Conservation (phyloP, 1,140 invertebrate genomes). For the Eurosta solidaginis region DNA sequence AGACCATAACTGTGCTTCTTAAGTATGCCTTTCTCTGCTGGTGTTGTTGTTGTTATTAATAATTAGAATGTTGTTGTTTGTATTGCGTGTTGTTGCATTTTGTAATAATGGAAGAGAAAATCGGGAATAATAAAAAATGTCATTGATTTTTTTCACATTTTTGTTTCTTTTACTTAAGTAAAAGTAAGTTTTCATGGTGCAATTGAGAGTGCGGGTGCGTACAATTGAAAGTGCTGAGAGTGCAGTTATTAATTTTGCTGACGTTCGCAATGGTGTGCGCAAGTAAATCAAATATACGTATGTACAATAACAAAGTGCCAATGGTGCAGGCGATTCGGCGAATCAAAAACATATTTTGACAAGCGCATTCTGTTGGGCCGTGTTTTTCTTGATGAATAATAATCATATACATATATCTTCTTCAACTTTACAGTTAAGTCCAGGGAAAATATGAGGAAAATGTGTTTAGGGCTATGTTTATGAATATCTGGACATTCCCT, state of each 20-base stretch:
- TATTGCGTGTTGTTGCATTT: not conserved
- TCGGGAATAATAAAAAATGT: constrained; percentile 7
- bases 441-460: no score
- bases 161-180: not conserved
- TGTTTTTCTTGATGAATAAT: no score
- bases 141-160: no score
- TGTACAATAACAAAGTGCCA: not conserved
- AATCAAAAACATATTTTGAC: no score
- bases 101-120: not conserved
- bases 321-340: not conserved
- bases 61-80: not conserved
- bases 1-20: constrained; percentile 83
- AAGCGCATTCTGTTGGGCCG: no score
- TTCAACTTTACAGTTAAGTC: no score
- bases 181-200: not conserved
- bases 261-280: not conserved
- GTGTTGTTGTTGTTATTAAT: constrained; percentile 50
- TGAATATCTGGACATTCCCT: no score
- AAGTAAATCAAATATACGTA: no score
- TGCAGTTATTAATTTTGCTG: not conserved
- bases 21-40: constrained; percentile 85
- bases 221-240: not conserved
- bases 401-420: no score
- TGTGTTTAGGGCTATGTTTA: no score
- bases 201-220: constrained; percentile 4